A percentile compares a stretch with the other conserved stretches of the same genome.
phyloP scores from a whole-genome alignment of 2,888 invertebrate genomes.

The Cotesia congregata region DNA sequence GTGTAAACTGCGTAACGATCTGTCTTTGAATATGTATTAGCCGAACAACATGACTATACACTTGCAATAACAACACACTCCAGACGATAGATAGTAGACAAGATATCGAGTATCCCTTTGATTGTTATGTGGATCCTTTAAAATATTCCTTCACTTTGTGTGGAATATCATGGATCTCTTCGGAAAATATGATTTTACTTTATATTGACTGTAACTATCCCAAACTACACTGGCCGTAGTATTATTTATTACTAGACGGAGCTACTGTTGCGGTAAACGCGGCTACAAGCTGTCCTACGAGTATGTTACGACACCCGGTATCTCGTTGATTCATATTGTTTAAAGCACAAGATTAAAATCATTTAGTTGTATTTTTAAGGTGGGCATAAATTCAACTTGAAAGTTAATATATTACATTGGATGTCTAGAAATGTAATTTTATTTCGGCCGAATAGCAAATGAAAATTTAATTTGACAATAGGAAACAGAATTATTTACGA shows the following conservation, averaged over 20 bases:
- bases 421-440: too few species aligned
- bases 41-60: constrained; percentile 18
- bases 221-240: constrained; percentile 13
- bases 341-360: constrained; percentile 52
- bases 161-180: too few species aligned
- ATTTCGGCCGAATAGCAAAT: too few species aligned
- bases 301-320: constrained; percentile 40
- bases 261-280: constrained; percentile 45
- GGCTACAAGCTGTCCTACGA: constrained; percentile 16
- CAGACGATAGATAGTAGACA: neutral
- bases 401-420: too few species aligned
- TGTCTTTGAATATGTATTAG: constrained; percentile 43
- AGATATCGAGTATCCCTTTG: constrained; percentile 24
- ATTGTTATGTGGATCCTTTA: constrained; percentile 22
- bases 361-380: constrained; percentile 52
- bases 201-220: too few species aligned
- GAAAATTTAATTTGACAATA: too few species aligned
- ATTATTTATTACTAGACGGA: constrained; percentile 21
- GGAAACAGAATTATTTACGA: too few species aligned
- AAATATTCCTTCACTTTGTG: neutral
- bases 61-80: neutral
- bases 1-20: constrained; percentile 31
- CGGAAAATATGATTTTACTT: too few species aligned
- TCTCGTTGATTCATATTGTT: constrained; percentile 47
- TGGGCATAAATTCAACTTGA: constrained; percentile 28